phyloP scores from a whole-genome alignment of 2,113 vertebrate genomes.

The Microcebus lehilahytsara region DNA sequence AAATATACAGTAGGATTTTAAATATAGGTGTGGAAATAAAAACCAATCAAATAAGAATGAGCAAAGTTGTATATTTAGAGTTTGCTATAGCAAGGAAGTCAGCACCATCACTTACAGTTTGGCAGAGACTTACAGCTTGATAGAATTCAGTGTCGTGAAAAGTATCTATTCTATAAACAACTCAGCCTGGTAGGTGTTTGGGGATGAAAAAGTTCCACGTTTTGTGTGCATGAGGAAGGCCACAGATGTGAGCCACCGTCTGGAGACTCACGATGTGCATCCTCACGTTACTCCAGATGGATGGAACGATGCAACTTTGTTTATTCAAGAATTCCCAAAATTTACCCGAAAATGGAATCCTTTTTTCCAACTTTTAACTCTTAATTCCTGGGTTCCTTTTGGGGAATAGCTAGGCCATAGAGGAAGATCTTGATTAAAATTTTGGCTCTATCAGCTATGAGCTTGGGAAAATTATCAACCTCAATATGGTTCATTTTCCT shows the following conservation, averaged over 20 bases:
- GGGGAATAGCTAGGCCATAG: no score
- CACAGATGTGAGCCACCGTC: rapidly evolving
- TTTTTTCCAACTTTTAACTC: not conserved
- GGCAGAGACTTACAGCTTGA: not conserved
- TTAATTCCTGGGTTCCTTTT: not conserved
- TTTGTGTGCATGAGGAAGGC: not conserved
- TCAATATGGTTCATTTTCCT: not conserved
- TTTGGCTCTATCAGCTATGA: not conserved
- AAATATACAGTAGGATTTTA: not conserved
- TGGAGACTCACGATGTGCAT: no score
- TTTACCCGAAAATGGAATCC: not conserved
- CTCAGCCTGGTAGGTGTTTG: not conserved
- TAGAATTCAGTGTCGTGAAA: not conserved
- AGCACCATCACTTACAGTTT: not conserved
- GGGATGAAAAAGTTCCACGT: not conserved
- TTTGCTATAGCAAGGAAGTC: not conserved
- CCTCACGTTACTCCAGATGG: not conserved
- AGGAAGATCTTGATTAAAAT: slow-evolving; percentile 6
- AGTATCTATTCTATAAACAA: not conserved
- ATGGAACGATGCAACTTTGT: no score
- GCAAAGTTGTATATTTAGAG: not conserved
- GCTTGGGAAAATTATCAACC: not conserved
- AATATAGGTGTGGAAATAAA: not conserved
- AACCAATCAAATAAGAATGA: not conserved
- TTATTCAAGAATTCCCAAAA: not conserved